phyloP scores from a whole-genome alignment of 2,888 invertebrate species.

The Cremastinae sp. region DNA sequence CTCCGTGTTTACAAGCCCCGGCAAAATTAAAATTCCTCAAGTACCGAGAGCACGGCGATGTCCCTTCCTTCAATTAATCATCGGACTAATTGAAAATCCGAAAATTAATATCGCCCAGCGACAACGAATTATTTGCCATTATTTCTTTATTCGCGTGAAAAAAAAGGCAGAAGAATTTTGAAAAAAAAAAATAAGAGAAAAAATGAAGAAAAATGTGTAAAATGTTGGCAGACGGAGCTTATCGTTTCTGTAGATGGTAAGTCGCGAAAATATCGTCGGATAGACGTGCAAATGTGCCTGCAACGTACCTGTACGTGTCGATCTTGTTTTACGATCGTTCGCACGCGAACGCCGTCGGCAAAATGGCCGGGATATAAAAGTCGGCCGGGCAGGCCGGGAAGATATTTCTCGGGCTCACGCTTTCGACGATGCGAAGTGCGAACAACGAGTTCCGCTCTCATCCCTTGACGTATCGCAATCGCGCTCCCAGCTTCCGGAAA shows the following conservation, averaged over 20 bases:
- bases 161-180: no score
- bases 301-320: constrained; percentile 30
- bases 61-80: constrained; percentile 72
- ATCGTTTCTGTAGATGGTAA: no score
- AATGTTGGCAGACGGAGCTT: no score
- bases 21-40: constrained; percentile 74
- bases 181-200: background rate
- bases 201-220: background rate
- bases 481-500: no score
- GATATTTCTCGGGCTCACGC: no score
- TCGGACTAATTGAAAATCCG: constrained; percentile 73
- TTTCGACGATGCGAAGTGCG: constrained; percentile 23
- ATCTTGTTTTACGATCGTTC: constrained; percentile 58
- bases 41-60: constrained; percentile 66
- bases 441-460: constrained; percentile 23
- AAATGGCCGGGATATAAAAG: constrained; percentile 2
- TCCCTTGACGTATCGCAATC: no score
- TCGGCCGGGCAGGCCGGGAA: no score
- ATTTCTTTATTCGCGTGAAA: no score
- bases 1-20: constrained; percentile 72
- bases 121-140: no score
- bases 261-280: no score
- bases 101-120: constrained; percentile 64
- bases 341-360: background rate
- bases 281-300: no score